phyloP scores from a whole-genome alignment of 2,888 invertebrate species.

The Eulithis testata region DNA sequence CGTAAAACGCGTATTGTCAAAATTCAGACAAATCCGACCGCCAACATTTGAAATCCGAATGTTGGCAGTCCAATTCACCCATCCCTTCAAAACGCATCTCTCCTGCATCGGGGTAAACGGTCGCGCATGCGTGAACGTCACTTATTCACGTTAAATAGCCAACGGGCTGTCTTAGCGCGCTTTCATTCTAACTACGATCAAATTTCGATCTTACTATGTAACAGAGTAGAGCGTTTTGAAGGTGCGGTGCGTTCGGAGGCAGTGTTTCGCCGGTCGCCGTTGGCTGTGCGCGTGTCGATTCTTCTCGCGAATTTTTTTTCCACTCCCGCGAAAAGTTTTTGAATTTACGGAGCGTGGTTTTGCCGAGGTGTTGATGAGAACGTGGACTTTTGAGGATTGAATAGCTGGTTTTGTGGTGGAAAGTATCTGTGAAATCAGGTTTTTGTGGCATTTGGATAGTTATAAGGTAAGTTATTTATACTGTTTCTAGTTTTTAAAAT shows the following conservation, averaged over 20 bases:
- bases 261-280: conserved; percentile 64
- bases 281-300: conserved; percentile 55
- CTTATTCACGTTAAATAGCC: conserved; percentile 67
- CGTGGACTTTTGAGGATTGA: conserved; percentile 9
- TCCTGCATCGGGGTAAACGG: conserved; percentile 70
- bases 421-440: conserved; percentile 42
- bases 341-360: conserved; percentile 55
- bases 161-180: conserved; percentile 74
- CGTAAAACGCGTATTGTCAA: neutral
- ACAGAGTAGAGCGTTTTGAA: conserved; percentile 72
- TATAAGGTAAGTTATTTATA: conserved; percentile 46
- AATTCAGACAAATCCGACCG: neutral
- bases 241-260: conserved; percentile 43
- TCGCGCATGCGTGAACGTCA: conserved; percentile 70
- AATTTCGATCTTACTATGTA: conserved; percentile 82
- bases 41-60: conserved; percentile 5
- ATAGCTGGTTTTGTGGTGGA: conserved; percentile 43
- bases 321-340: conserved; percentile 64
- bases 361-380: conserved; percentile 34
- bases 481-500: neutral
- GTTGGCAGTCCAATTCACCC: conserved; percentile 14
- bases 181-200: conserved; percentile 75
- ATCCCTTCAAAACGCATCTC: conserved; percentile 31
- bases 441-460: conserved; percentile 38
- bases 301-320: conserved; percentile 36